These are phyloP conservation scores for Callipepla squamata DNA, from an alignment of 2,113 vertebrate genomes.

Conservation along the genomic window DNA sequence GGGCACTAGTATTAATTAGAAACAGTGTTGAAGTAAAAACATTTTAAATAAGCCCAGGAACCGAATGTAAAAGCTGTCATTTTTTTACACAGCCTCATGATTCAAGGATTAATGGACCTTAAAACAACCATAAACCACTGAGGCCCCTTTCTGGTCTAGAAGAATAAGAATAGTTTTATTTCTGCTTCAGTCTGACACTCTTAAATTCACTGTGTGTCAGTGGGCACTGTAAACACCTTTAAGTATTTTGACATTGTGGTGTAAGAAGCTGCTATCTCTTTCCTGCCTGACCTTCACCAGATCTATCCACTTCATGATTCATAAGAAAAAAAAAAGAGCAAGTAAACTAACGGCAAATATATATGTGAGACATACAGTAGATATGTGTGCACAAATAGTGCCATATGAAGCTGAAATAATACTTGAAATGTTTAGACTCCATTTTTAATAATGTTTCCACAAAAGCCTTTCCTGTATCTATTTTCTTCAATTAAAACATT, in stretches of 20 bases:
- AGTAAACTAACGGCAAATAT: not conserved
- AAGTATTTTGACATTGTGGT: constrained; percentile 80
- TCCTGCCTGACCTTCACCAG: constrained; percentile 77
- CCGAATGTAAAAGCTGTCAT: constrained; percentile 80
- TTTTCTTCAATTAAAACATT: not conserved
- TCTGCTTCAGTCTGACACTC: constrained; percentile 58
- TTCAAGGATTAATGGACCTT: constrained; percentile 85
- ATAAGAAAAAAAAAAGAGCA: constrained; percentile 12
- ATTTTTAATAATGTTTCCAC: not conserved
- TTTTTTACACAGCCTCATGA: constrained; percentile 82
- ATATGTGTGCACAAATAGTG: not conserved
- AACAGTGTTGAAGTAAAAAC: constrained; percentile 75
- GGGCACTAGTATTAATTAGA: constrained; percentile 76
- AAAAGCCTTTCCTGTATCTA: not conserved
- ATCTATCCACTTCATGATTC: not conserved
- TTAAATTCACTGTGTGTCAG: constrained; percentile 78
- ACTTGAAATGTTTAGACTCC: not conserved
- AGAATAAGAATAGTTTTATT: constrained; percentile 75
- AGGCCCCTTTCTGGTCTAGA: constrained; percentile 73
- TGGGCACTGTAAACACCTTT: constrained; percentile 81
- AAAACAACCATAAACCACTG: constrained; percentile 81
- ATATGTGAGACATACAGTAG: not conserved
- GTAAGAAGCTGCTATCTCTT: constrained; percentile 70
- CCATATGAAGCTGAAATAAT: constrained; percentile 4
- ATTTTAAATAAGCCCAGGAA: constrained; percentile 76